Base-by-base conservation (phyloP, 2,888 invertebrate genomes). In the Acrocyrtus sp. region DNA sequence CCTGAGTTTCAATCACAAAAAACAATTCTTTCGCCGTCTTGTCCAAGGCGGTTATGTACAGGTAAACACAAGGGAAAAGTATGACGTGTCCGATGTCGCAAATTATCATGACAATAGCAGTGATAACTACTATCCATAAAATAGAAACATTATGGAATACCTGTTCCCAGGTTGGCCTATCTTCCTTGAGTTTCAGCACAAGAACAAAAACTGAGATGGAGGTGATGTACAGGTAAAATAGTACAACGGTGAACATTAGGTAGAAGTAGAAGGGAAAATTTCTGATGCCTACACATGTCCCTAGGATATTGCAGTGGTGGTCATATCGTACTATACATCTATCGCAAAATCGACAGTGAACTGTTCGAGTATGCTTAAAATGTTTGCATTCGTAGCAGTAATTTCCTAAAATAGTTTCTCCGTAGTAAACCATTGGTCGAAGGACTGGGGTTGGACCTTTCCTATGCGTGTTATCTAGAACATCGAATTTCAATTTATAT, bases 351-450 rank as follows among this genome's bases (percentile, higher is more conserved):
- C 39, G 19, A 29, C 61, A 61, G 24, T 61, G 61, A 10, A 29
- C 19, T 4, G 61, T 61, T 61, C 48, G n/a, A 8, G 29, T n/a
- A 24, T 61, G 61, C 17, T 61, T 61, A 39, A 61, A 61, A 27
- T 61, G 61, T n/a, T 17, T 26, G 47, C 61, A 61, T 15, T 19
- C 19, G n/a, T 34, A 50, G 50, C 61, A 61, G n/a, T 50, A 61
- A 24, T 61, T 61, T 6, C 61, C 61, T 19, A 48, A 3, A 19
- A 48, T 34, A 8, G n/a, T 8, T 1, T 22, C 15, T 21, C 39
- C 39, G 17, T 50, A 61, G 34, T 61, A 50, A 19, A 50, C 8
- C 34, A 61, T 61, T 3, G 61, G 61, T n/a, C 61, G 61, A 5
- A 61, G 10, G 2, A 61, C 61, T 3, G 61, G 34, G n/a, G 50